Evolutionary conservation across 1,140 invertebrate genomes (phyloP), one percentile per base, ranked within the genome.

Genomic region (Daktulosphaira vitifoliae): DNA sequence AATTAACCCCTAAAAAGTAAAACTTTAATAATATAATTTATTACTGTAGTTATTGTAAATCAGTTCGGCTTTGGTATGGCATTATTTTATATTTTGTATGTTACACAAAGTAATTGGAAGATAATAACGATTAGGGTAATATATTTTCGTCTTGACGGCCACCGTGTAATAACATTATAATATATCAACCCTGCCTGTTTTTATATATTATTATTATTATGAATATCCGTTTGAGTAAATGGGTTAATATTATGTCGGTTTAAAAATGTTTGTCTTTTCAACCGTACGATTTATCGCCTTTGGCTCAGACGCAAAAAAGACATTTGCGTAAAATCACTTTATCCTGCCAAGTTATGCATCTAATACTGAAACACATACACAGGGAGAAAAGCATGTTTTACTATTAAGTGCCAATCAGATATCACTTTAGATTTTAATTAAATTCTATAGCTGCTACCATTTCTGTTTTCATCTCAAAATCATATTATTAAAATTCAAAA

Each of bases 301-400:
- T 62, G 56, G 56, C 56, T 62, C 56, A 25, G 42, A 48, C 56
- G 56, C 56, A 62, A 62, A 62, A 62, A 62, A 62, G 56, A 62
- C 56, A 62, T 62, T 62, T 62, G 56, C 56, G 16, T 16, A 46
- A 33, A 48, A 62, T 62, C 56, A 48, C 42, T 20, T n/a, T 2
- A 22, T 42, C 23, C n/a, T 62, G 56, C 56, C 56, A 62, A 62
- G 18, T 33, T 48, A 48, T 33, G 25, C 25, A 15, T 48, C 25
- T n/a, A n/a, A n/a, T n/a, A n/a, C n/a, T n/a, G n/a, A n/a, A n/a
- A 9, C 16, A 25, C 37, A n/a, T 16, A 16, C 22, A 54, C 38
- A 20, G 56, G 20, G 26, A 33, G 5, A 33, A 46, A 25, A 9
- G 42, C 56, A 48, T 33, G 42, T 62, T 33, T 33, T 46, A 62